These are phyloP conservation scores for Unio pictorum DNA, from an alignment of 2,888 invertebrate genomes.

Conservation along the genomic window DNA sequence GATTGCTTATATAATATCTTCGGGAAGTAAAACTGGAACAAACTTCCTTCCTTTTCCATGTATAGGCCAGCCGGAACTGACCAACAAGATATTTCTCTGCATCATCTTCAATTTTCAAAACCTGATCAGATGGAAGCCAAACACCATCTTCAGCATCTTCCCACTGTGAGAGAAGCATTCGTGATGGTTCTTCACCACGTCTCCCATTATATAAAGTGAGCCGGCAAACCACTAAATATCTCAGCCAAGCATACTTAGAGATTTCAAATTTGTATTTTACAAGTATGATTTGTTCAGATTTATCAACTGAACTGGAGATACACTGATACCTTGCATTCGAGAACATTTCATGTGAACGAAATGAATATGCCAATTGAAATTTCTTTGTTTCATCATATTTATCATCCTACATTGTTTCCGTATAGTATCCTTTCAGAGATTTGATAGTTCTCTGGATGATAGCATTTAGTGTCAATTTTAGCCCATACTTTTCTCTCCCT, in stretches of 20 bases:
- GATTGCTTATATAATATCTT: too few species aligned
- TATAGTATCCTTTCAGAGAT: slow-evolving; percentile 9
- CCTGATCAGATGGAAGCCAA: too few species aligned
- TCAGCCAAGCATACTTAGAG: slow-evolving; percentile 16
- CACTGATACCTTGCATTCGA: slow-evolving; percentile 11
- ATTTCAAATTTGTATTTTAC: slow-evolving; percentile 7
- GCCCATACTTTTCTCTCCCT: slow-evolving; percentile 12
- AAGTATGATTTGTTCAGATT: slow-evolving; percentile 12
- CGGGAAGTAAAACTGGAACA: too few species aligned
- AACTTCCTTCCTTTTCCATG: too few species aligned
- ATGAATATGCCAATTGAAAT: slow-evolving; percentile 11
- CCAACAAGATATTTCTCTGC: too few species aligned
- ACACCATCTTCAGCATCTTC: too few species aligned
- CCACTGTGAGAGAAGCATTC: slow-evolving; percentile 14
- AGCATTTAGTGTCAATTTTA: slow-evolving; percentile 12
- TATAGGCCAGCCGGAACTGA: too few species aligned
- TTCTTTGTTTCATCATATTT: slow-evolving; percentile 13
- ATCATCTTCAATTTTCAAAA: too few species aligned
- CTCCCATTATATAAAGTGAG: slow-evolving; percentile 28
- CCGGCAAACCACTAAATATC: slow-evolving; percentile 22
- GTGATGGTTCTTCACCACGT: slow-evolving; percentile 25
- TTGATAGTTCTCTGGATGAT: slow-evolving; percentile 14
- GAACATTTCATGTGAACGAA: slow-evolving; percentile 8
- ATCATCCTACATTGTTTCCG: slow-evolving; percentile 11
- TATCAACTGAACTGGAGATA: slow-evolving; percentile 12